phyloP scores from a whole-genome alignment of 2,797 vertebrate species.

The Myripristis murdjan region DNA sequence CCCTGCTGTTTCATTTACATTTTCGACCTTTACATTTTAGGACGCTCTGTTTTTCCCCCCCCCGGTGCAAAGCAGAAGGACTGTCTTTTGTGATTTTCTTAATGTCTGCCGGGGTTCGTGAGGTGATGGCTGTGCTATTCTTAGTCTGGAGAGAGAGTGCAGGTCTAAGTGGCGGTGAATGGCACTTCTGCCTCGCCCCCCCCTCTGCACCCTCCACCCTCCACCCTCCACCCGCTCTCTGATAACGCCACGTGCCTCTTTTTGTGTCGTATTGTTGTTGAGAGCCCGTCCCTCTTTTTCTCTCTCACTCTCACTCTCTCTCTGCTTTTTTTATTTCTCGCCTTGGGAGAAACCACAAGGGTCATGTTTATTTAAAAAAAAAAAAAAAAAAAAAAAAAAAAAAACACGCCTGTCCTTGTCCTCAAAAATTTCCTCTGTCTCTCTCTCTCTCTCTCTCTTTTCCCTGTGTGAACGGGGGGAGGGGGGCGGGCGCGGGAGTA shows the following conservation, averaged over 20 bases:
- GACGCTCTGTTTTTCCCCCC: no score
- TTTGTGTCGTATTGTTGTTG: conserved; percentile 76
- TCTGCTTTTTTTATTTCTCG: conserved; percentile 67
- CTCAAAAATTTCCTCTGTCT: conserved; percentile 49
- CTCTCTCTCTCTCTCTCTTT: conserved; percentile 7
- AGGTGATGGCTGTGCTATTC: conserved; percentile 88
- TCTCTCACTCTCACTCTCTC: conserved; percentile 63
- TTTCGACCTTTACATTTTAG: no score
- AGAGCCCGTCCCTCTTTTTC: conserved; percentile 75
- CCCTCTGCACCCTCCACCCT: no score
- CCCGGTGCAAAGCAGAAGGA: no score
- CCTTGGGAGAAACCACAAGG: conserved; percentile 77
- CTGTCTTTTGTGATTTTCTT: conserved; percentile 26
- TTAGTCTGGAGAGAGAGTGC: conserved; percentile 80
- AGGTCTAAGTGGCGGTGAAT: conserved; percentile 82
- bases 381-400: no score
- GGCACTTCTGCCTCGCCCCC: conserved; percentile 84
- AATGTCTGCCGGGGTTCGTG: conserved; percentile 24
- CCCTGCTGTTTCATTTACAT: no score
- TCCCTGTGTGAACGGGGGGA: conserved; percentile 48
- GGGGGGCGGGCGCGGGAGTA: conserved; percentile 53
- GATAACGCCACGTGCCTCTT: conserved; percentile 86
- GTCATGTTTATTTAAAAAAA: conserved; percentile 85
- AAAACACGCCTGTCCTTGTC: conserved; percentile 78
- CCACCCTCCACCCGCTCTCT: conserved; percentile 72